Base-by-base conservation (phyloP, 2,888 invertebrate species). In the Drosophila subsilvestris region DNA sequence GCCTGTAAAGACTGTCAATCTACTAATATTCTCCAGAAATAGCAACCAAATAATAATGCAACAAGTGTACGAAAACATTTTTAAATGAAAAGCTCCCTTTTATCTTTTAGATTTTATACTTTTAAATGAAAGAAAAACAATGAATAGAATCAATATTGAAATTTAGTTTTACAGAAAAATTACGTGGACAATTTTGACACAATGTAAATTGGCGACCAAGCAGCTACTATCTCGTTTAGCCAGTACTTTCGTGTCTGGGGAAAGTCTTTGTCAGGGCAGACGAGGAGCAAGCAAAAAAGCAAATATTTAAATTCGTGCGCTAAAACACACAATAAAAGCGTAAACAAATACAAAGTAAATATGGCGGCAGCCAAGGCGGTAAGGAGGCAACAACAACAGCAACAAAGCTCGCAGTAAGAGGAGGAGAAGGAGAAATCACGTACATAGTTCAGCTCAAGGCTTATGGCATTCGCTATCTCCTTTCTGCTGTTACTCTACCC, bases 271-370 rank as follows among this genome's bases (percentile, higher is more conserved):
- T n/a, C 7, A 2, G 14, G 37, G 37, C 14, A 6, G 0, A 1
- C 37, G 37, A n/a, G n/a, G 37, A 14, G 37, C 14, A 37, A 37
- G 65, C n/a, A 66, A 59, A 61, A 68, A 69, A 71, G 65, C 69
- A 83, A 78, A 80, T 86, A 83, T 79, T 86, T 80, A 73, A 86
- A 76, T 80, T 74, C 68, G 72, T 63, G 65, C 71, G 56, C 71
- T 62, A 56, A 57, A 62, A 62, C 55, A 67, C 51, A 75, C 78
- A 79, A 75, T 67, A 74, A 66, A 67, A 80, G 69, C 56, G 69
- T 71, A 70, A 79, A 68, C 72, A 79, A 81, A 84, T 69, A 72
- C 66, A 60, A 83, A 74, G 75, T 74, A 69, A 50, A 79, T 67
- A 75, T 77, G 63, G 63, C 65, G 70, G 62, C 71, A 37, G 37